A percentile compares a stretch with the other conserved stretches of the same genome.
phyloP scores from a whole-genome alignment of 2,113 vertebrate genomes.

The Triplophysa rosa region DNA sequence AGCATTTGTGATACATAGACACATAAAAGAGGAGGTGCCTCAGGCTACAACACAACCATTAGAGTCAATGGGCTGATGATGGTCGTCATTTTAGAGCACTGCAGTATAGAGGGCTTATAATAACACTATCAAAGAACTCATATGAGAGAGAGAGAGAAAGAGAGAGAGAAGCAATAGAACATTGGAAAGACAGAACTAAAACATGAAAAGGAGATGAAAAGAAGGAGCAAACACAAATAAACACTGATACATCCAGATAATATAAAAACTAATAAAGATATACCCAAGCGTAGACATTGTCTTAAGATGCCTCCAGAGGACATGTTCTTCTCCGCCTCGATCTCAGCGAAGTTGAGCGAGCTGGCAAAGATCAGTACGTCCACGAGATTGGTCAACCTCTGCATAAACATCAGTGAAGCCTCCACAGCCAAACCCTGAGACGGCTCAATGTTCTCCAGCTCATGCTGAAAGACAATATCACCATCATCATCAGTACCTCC shows the following conservation, averaged over 20 bases:
- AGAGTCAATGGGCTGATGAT: conserved; percentile 67
- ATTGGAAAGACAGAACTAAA: not conserved
- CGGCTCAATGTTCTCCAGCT: conserved; percentile 91
- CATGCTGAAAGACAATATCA: conserved; percentile 77
- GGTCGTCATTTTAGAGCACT: conserved; percentile 70
- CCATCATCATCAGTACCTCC: not conserved
- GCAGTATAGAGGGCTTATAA: conserved; percentile 71
- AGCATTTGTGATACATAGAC: conserved; percentile 41
- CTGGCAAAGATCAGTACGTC: conserved; percentile 97
- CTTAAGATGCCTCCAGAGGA: conserved; percentile 93
- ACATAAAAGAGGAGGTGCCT: conserved; percentile 38
- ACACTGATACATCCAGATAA: not conserved
- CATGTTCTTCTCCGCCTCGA: conserved; percentile 99
- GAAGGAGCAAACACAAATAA: not conserved
- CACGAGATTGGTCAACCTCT: conserved; percentile 90
- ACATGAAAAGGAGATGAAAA: not conserved
- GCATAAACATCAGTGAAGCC: conserved; percentile 89
- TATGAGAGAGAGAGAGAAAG: conserved; percentile 41
- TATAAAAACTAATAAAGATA: not conserved
- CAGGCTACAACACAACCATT: conserved; percentile 59
- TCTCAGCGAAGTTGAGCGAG: conserved; percentile 94
- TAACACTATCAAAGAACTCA: conserved; percentile 71
- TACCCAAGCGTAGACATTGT: conserved; percentile 94
- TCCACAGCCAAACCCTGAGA: conserved; percentile 92
- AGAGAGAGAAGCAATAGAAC: not conserved